phyloP scores from a whole-genome alignment of 1,140 invertebrate species.

The Tetragonula clypearis region DNA sequence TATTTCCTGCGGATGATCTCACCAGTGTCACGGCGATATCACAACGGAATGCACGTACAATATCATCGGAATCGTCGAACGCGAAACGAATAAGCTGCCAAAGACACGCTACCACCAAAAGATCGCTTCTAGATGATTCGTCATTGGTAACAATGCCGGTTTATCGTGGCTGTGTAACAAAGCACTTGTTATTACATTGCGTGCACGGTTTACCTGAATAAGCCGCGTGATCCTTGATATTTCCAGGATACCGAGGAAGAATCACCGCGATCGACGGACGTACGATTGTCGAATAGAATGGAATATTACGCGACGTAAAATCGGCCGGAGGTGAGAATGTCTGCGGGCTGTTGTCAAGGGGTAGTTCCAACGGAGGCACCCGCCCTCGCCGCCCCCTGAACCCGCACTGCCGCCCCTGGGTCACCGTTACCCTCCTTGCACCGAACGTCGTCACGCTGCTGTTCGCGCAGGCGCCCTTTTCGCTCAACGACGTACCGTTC shows the following conservation, averaged over 20 bases:
- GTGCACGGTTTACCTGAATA: constrained; percentile 73
- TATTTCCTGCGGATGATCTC: not conserved
- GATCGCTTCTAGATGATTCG: not conserved
- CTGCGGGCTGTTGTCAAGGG: constrained; percentile 63
- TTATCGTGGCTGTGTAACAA: not conserved
- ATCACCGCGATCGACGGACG: constrained; percentile 7
- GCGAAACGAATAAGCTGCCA: constrained; percentile 5
- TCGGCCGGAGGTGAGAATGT: constrained; percentile 43
- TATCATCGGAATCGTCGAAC: not conserved
- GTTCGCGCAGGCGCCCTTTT: constrained; percentile 61
- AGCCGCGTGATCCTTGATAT: constrained; percentile 54
- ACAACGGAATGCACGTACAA: constrained; percentile 28
- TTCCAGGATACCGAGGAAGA: constrained; percentile 1
- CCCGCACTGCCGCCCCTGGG: constrained; percentile 77
- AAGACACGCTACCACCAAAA: not conserved
- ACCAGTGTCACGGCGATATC: constrained; percentile 6
- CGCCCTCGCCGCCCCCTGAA: constrained; percentile 80
- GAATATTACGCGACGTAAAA: constrained; percentile 36
- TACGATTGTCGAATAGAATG: constrained; percentile 44
- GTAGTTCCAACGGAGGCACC: constrained; percentile 73
- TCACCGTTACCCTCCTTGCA: constrained; percentile 66
- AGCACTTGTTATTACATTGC: not conserved
- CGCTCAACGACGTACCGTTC: constrained; percentile 40
- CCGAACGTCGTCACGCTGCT: constrained; percentile 52
- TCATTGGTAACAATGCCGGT: no score